Evolutionary conservation across 1,140 invertebrate species (phyloP).

Genomic region (Sminthurinus signatus): DNA sequence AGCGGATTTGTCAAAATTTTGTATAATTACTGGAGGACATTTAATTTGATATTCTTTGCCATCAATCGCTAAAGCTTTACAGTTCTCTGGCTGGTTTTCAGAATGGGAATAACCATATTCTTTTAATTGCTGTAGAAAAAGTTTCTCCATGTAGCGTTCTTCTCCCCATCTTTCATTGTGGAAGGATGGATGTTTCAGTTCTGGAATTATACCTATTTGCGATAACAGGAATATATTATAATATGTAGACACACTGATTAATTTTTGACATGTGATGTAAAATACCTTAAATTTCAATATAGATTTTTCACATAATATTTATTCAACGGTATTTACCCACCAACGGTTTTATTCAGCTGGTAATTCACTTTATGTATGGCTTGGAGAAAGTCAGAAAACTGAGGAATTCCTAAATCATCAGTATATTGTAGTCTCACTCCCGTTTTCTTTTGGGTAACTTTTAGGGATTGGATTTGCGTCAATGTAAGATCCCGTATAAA

Average conservation of each 20-base stretch:
- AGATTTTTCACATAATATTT: too few species aligned
- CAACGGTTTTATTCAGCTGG: not conserved
- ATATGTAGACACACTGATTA: too few species aligned
- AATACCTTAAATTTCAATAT: too few species aligned
- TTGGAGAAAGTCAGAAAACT: conserved; percentile 13
- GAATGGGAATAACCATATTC: conserved; percentile 7
- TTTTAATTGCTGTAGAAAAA: not conserved
- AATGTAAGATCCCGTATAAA: conserved; percentile 40
- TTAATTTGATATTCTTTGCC: not conserved
- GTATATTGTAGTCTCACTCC: conserved; percentile 22
- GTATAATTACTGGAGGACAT: conserved; percentile 8
- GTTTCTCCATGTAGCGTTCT: conserved; percentile 12
- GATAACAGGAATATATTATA: too few species aligned
- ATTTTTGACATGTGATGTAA: too few species aligned
- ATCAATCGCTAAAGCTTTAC: not conserved
- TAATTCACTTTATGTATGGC: not conserved
- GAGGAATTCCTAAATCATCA: conserved; percentile 16
- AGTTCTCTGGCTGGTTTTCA: not conserved
- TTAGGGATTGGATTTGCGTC: conserved; percentile 16
- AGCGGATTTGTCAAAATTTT: conserved; percentile 8
- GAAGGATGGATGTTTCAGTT: conserved; percentile 16
- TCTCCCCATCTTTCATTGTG: not conserved
- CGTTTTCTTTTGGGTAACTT: conserved; percentile 13
- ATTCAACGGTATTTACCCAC: not conserved
- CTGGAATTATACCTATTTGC: conserved; percentile 17